Percentiles rank a stretch among this genome's conserved stretches.
These are phyloP conservation scores for Reticulitermes speratus DNA, from an alignment of 1,140 invertebrate species.

Conservation along the genomic window DNA sequence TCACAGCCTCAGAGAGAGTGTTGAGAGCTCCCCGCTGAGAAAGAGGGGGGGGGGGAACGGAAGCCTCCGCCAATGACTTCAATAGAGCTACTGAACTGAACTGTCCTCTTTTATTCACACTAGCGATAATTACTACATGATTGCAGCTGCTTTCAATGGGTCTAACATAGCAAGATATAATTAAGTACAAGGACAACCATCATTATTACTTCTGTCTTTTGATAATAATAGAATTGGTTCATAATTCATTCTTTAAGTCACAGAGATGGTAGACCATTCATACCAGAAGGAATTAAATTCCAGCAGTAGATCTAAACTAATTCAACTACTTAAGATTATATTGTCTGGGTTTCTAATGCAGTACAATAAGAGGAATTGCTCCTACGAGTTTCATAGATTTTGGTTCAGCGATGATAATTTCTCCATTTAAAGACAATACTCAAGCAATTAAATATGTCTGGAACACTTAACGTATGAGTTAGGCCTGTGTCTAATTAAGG, in stretches of 20 bases:
- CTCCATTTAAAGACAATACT: too few relatives aligned
- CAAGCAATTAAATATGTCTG: too few relatives aligned
- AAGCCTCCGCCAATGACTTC: neutral
- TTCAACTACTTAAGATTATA: neutral
- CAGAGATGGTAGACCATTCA: neutral
- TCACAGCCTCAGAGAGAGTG: neutral
- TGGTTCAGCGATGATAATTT: too few relatives aligned
- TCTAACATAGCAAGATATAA: neutral
- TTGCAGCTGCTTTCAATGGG: neutral
- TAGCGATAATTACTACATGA: neutral
- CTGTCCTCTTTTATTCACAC: neutral
- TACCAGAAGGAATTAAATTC: neutral
- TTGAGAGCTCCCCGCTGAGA: neutral
- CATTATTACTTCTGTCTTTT: neutral
- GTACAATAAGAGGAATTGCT: too few relatives aligned
- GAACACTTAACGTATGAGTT: too few relatives aligned
- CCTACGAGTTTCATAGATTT: too few relatives aligned
- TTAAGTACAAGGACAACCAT: neutral
- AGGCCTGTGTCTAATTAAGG: too few relatives aligned
- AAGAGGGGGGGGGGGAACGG: neutral
- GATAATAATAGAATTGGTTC: neutral
- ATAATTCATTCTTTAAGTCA: neutral
- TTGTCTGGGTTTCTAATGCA: neutral
- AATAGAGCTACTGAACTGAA: neutral
- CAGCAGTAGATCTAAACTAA: neutral